These are phyloP conservation scores for Melolontha melolontha DNA, from an alignment of 2,888 invertebrate species.

Conservation along the genomic window DNA sequence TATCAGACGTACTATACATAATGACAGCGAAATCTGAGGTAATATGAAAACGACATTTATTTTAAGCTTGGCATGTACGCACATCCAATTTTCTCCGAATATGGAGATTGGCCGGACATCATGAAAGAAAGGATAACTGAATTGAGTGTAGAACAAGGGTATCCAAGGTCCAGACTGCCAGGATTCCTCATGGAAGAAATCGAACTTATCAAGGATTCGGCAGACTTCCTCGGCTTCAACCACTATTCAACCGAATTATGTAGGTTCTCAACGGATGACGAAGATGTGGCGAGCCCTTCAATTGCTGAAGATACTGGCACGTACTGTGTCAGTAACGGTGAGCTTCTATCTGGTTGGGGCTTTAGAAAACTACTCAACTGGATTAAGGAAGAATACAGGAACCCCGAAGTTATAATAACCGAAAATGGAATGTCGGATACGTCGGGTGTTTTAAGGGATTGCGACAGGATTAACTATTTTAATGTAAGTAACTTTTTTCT, in stretches of 20 bases:
- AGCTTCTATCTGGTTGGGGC: conserved; percentile 64
- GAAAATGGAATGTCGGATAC: conserved; percentile 69
- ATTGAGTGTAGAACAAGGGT: conserved; percentile 71
- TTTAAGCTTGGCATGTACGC: conserved; percentile 74
- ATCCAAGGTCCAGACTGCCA: conserved; percentile 72
- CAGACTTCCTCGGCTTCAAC: conserved; percentile 71
- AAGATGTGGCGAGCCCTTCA: conserved; percentile 51
- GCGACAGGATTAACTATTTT: conserved; percentile 63
- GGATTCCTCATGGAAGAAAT: conserved; percentile 72
- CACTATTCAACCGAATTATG: conserved; percentile 18
- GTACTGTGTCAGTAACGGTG: too few relatives aligned
- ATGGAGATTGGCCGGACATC: conserved; percentile 74
- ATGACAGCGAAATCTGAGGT: too few relatives aligned
- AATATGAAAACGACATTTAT: too few relatives aligned
- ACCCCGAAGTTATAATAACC: conserved; percentile 70
- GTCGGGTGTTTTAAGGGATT: conserved; percentile 64
- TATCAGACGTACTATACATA: too few relatives aligned
- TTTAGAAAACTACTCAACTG: conserved; percentile 74
- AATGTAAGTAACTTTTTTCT: conserved; percentile 34
- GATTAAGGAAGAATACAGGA: conserved; percentile 71
- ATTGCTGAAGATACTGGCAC: too few relatives aligned
- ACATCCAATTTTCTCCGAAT: conserved; percentile 73
- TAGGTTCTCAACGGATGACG: conserved; percentile 53
- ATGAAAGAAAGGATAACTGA: conserved; percentile 72
- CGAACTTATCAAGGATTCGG: conserved; percentile 69